phyloP scores from a whole-genome alignment of 1,140 invertebrate species.

The Elymnias hypermnestra region DNA sequence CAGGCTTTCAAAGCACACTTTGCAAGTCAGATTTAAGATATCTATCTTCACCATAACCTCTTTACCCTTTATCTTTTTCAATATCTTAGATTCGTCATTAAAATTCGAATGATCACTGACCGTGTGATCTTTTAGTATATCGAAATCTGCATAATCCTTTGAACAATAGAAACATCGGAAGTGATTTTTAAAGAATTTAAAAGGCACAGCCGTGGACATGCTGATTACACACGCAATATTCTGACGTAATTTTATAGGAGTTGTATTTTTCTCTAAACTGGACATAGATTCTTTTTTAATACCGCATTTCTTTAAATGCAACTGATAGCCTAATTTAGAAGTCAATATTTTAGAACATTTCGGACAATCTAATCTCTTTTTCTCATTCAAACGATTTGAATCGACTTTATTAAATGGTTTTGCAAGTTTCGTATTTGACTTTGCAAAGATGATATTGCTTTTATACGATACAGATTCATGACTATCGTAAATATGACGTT shows the following conservation, averaged over 20 bases:
- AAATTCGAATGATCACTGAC: conserved; percentile 40
- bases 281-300: conserved; percentile 10
- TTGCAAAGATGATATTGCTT: no score
- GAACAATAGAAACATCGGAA: conserved; percentile 60
- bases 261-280: conserved; percentile 9
- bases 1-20: conserved; percentile 36
- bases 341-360: conserved; percentile 22
- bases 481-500: conserved; percentile 33
- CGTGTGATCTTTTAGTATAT: conserved; percentile 42
- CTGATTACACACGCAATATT: conserved; percentile 49
- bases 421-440: no score
- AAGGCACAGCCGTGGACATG: conserved; percentile 52
- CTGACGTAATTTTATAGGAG: conserved; percentile 34
- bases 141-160: conserved; percentile 41
- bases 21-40: conserved; percentile 42
- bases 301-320: conserved; percentile 19
- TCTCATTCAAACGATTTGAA: background rate
- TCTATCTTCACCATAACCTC: conserved; percentile 52
- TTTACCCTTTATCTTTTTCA: conserved; percentile 41
- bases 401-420: no score
- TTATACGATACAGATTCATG: background rate
- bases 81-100: conserved; percentile 37
- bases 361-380: conserved; percentile 22
- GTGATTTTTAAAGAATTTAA: conserved; percentile 51
- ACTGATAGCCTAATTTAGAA: conserved; percentile 23